Base-by-base conservation (phyloP, 2,888 invertebrate species). In the Buathra laborator region DNA sequence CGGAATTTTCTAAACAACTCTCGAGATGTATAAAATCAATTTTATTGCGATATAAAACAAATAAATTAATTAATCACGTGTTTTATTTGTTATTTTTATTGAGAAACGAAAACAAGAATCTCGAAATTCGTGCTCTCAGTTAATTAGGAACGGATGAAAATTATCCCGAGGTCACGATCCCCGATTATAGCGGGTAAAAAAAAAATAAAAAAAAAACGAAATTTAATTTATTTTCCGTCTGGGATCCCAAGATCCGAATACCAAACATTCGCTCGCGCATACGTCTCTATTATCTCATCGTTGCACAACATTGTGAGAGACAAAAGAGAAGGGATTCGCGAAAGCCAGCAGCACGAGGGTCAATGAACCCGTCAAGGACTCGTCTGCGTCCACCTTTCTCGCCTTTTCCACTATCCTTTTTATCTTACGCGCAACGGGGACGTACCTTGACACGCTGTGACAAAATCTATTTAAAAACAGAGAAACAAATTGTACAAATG, bases 231-330 rank as follows among this genome's bases (percentile, higher is more conserved):
- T 74, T 74, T 46, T 46, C 72, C 72, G 59, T 29, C 46, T 62
- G 72, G 59, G 59, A 29, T 59, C 7, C 32, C 14, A 7, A 70
- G 70, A 70, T 29, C 59, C 43, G 44, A 62, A 29, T 16, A 12
- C 29, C 62, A 16, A 16, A 75, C 32, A 10, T 64, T 75, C 74
- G 74, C 46, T 24, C 48, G 46, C 7, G 16, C 16, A 44, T 44
- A 44, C 72, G 62, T 74, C 29, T 44, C 74, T 37, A 64, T 75
- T 75, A 75, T 75, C 74, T 64, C 74, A 75, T 75, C 62, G 59
- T 59, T 59, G 74, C 62, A 48, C 16, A 75, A 75, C 14, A 75
- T 75, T 75, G 64, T 64, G 64, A 62, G 74, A 75, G 74, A 48
- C 48, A 44, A 48, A 48, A 51, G 44, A 37, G 72, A 72, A 56